These are phyloP conservation scores for Zygogramma bicolorata DNA, from an alignment of 2,888 invertebrate species.

Conservation along the genomic window DNA sequence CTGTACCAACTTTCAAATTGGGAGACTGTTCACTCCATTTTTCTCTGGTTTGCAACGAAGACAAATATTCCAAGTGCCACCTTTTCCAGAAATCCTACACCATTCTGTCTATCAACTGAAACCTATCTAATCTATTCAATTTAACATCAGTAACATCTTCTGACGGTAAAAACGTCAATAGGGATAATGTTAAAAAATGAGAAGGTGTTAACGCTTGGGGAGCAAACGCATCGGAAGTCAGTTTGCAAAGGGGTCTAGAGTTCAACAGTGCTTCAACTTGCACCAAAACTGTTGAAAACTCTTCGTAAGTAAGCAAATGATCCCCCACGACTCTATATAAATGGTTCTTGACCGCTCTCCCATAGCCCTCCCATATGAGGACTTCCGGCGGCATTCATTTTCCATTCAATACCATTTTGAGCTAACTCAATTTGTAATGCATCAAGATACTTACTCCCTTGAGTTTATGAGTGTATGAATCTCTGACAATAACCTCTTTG, in stretches of 20 bases:
- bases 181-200: constrained; percentile 19
- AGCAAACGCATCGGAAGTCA: background rate
- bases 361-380: constrained; percentile 21
- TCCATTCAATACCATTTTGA: background rate
- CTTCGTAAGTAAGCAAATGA: constrained; percentile 24
- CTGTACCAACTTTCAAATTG: constrained; percentile 13
- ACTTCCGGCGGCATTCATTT: background rate
- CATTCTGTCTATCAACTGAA: background rate
- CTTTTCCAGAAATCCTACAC: constrained; percentile 26
- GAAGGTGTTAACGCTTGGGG: no score
- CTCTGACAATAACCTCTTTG: background rate
- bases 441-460: background rate
- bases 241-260: background rate
- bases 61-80: constrained; percentile 16
- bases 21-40: constrained; percentile 9
- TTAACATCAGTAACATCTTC: background rate
- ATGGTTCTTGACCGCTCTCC: constrained; percentile 3
- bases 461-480: background rate
- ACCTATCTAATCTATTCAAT: no score
- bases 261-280: constrained; percentile 5
- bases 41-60: constrained; percentile 2
- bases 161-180: constrained; percentile 9
- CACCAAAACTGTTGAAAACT: constrained; percentile 4
- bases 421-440: background rate
- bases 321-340: no score